A percentile compares a stretch with the other conserved stretches of the same genome.
phyloP scores from a whole-genome alignment of 2,113 vertebrate genomes.

The Burhinus bistriatus region DNA sequence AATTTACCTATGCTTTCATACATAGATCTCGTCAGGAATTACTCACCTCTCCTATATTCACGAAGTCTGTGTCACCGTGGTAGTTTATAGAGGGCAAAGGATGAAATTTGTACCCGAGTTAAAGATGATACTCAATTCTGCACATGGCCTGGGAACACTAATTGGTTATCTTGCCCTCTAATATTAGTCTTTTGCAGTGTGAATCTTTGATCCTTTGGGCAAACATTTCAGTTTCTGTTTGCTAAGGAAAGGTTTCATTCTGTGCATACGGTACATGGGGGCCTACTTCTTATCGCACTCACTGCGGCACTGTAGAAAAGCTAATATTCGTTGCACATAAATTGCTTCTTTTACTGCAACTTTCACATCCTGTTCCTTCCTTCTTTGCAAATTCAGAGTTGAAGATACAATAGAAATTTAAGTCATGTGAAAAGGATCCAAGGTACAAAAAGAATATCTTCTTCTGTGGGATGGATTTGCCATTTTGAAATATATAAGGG shows the following conservation, averaged over 20 bases:
- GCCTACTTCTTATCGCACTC: conserved; percentile 2
- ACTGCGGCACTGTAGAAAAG: neutral
- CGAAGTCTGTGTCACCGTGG: neutral
- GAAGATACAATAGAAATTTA: neutral
- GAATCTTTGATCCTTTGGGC: conserved; percentile 52
- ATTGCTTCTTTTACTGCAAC: neutral
- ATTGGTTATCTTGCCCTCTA: conserved; percentile 49
- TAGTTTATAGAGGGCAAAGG: conserved; percentile 28
- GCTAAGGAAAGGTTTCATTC: conserved; percentile 22
- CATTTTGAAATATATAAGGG: neutral
- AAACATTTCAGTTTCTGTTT: conserved; percentile 65
- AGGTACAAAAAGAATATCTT: neutral
- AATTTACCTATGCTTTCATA: neutral
- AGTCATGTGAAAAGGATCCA: neutral
- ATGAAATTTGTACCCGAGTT: conserved; percentile 33
- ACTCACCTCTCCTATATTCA: neutral
- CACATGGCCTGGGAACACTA: conserved; percentile 16
- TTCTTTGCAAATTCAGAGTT: neutral
- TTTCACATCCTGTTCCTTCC: neutral
- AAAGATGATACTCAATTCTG: conserved; percentile 38
- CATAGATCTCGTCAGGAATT: neutral
- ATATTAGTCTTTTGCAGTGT: conserved; percentile 39
- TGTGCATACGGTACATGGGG: conserved; percentile 25
- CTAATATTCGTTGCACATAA: neutral
- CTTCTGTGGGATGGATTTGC: neutral